A percentile compares a stretch with the other conserved stretches of the same genome.
These are phyloP conservation scores for Xenotilapia caudafasciata DNA, from an alignment of 2,113 vertebrate genomes.

Conservation along the genomic window DNA sequence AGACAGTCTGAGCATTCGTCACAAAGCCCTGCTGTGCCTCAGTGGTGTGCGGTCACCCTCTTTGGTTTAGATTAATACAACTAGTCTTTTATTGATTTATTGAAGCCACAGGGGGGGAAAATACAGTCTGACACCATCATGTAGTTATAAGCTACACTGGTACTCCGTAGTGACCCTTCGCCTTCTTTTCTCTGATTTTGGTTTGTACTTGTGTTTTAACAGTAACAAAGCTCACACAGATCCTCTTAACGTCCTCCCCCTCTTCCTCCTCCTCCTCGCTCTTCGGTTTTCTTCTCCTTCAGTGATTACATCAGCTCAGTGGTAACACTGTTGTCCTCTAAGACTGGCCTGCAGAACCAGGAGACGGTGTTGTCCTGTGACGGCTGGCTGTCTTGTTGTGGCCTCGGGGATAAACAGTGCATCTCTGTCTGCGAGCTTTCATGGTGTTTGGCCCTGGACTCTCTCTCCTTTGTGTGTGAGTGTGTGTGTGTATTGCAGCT, in stretches of 20 bases:
- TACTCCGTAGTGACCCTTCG: neutral
- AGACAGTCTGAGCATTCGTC: neutral
- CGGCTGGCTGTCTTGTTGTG: slow-evolving; percentile 5
- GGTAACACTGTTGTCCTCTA: slow-evolving; percentile 2
- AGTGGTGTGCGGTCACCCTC: neutral
- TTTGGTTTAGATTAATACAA: neutral
- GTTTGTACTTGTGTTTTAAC: neutral
- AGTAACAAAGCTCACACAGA: neutral
- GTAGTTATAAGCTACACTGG: neutral
- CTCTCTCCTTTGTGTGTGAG: neutral
- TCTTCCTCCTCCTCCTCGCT: neutral
- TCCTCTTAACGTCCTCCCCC: neutral
- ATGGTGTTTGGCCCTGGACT: slow-evolving; percentile 13
- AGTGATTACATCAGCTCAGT: neutral
- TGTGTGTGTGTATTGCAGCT: neutral
- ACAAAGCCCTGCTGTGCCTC: neutral
- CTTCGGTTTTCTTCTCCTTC: neutral
- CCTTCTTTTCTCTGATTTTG: neutral
- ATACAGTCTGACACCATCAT: neutral
- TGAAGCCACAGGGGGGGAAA: neutral
- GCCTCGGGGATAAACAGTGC: slow-evolving; percentile 36
- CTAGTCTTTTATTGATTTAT: neutral
- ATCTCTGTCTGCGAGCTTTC: slow-evolving; percentile 22
- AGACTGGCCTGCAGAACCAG: neutral
- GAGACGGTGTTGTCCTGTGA: slow-evolving; percentile 28